Percentiles rank a stretch among this genome's conserved stretches.
phyloP scores from a whole-genome alignment of 2,888 invertebrate species.

The Lydus trimaculatus region DNA sequence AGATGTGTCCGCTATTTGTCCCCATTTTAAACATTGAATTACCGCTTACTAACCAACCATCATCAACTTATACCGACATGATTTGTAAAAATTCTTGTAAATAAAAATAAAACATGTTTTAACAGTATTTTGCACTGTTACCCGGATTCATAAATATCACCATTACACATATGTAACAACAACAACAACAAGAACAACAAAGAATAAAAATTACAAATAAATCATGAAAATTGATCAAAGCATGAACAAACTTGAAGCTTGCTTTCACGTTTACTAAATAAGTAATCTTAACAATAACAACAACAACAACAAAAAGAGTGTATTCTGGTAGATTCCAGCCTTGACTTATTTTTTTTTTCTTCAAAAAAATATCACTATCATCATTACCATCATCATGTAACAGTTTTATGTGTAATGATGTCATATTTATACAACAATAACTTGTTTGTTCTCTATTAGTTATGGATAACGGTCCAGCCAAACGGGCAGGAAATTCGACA shows the following conservation, averaged over 20 bases:
- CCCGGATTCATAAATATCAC: neutral
- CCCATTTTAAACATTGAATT: conserved; percentile 41
- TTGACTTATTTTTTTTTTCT: neutral
- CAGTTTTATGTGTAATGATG: conserved; percentile 27
- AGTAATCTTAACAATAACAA: too few species aligned
- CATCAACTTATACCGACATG: conserved; percentile 14
- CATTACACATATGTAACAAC: neutral
- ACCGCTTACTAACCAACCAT: conserved; percentile 30
- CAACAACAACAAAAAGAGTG: neutral
- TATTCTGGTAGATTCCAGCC: neutral
- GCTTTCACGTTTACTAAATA: neutral
- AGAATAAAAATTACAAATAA: neutral
- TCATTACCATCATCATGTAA: conserved; percentile 20
- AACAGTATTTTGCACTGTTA: conserved; percentile 20
- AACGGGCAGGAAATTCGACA: conserved; percentile 64
- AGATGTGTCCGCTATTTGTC: conserved; percentile 45
- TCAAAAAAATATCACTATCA: conserved; percentile 1
- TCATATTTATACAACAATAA: conserved; percentile 7
- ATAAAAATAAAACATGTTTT: conserved; percentile 19
- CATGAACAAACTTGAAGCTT: neutral
- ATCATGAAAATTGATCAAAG: neutral
- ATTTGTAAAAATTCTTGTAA: conserved; percentile 23
- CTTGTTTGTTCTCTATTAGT: conserved; percentile 50
- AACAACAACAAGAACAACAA: too few species aligned
- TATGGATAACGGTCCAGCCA: conserved; percentile 80